phyloP scores from a whole-genome alignment of 2,888 invertebrate species.

The Apodemia mormo region DNA sequence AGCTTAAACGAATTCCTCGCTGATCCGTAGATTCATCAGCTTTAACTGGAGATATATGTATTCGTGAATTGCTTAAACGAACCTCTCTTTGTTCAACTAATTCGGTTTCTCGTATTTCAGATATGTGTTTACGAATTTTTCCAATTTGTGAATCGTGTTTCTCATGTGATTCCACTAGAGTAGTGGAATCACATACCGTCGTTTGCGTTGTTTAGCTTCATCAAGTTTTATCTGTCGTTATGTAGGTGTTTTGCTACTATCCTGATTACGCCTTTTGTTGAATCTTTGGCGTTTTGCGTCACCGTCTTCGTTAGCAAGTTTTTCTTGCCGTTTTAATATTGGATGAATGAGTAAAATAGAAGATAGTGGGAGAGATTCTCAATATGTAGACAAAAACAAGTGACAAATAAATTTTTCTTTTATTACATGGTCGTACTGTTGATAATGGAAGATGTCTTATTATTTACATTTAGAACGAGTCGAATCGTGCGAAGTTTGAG shows the following conservation, averaged over 20 bases:
- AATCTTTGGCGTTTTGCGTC: neutral
- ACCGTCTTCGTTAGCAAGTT: neutral
- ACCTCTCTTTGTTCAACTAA: slow-evolving; percentile 1
- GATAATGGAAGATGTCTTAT: no score
- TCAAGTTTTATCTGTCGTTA: neutral
- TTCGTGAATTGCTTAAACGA: slow-evolving; percentile 2
- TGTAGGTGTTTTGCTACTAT: neutral
- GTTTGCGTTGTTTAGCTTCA: neutral
- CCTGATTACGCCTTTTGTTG: neutral
- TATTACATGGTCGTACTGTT: no score
- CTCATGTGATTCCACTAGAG: neutral
- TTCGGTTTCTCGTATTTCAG: neutral
- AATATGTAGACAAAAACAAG: no score
- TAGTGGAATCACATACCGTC: no score
- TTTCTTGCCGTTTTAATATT: neutral
- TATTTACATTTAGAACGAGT: no score
- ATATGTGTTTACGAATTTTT: neutral
- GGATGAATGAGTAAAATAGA: no score
- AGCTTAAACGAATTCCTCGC: neutral
- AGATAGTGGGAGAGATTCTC: no score
- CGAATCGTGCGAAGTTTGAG: no score
- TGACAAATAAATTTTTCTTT: no score
- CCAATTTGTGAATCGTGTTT: neutral
- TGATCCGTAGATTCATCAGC: neutral
- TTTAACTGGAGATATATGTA: neutral